Conservation (phyloP, 2,888 invertebrate species). For the Folsomia manolachei region DNA sequence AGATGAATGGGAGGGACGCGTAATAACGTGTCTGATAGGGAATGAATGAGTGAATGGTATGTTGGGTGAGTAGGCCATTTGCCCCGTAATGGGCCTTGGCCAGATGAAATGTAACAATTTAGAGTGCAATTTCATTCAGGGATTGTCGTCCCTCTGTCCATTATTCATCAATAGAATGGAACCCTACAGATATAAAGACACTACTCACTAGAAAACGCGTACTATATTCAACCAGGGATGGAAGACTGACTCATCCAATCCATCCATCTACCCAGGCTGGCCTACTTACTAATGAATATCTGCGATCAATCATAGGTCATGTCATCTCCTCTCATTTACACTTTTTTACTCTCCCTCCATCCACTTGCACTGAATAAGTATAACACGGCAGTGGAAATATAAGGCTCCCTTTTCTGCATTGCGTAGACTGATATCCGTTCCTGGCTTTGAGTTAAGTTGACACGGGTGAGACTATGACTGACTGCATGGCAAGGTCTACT, state of each 20-base stretch:
- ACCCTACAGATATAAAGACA: no score
- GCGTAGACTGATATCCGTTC: not conserved
- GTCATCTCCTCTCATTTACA: slow-evolving; percentile 10
- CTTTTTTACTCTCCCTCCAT: not conserved
- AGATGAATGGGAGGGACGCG: not conserved
- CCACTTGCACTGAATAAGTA: not conserved
- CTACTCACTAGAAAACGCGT: no score
- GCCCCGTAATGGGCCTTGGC: slow-evolving; percentile 11
- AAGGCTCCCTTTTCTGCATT: not conserved
- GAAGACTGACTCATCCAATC: not conserved
- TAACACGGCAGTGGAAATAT: not conserved
- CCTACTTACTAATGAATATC: slow-evolving; percentile 16
- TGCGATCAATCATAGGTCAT: slow-evolving; percentile 16
- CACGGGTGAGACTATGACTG: no score
- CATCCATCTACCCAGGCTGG: not conserved
- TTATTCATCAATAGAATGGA: not conserved
- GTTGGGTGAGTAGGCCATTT: slow-evolving; percentile 9
- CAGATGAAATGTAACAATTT: slow-evolving; percentile 20
- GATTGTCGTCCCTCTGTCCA: not conserved
- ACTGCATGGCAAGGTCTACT: no score
- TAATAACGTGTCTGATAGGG: not conserved
- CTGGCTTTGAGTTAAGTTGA: no score
- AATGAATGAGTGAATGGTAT: slow-evolving; percentile 6
- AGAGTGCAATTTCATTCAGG: slow-evolving; percentile 20
- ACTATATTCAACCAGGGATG: no score